Evolutionary conservation across 2,113 vertebrate species (phyloP).

Genomic region (Holacanthus passer): DNA sequence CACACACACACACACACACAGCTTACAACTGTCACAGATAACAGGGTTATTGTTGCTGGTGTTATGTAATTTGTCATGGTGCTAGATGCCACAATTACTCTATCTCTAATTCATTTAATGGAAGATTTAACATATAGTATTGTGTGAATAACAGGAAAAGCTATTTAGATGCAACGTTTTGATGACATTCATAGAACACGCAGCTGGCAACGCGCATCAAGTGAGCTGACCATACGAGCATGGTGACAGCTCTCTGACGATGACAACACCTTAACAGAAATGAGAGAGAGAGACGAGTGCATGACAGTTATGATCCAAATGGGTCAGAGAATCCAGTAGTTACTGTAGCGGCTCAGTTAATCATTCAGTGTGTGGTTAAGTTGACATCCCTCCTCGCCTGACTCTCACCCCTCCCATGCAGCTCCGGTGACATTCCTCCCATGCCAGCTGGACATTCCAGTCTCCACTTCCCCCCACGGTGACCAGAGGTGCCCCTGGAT

Average conservation of each 20-base stretch:
- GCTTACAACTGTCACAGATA: slow-evolving; percentile 5
- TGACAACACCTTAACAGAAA: slow-evolving; percentile 5
- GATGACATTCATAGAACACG: not conserved
- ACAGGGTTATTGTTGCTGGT: not conserved
- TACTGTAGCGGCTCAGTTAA: slow-evolving; percentile 9
- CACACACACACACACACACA: slow-evolving; percentile 8
- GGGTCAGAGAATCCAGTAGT: slow-evolving; percentile 17
- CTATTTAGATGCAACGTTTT: not conserved
- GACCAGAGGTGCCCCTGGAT: slow-evolving; percentile 43
- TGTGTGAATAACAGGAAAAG: not conserved
- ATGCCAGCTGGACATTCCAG: slow-evolving; percentile 74
- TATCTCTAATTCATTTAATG: not conserved
- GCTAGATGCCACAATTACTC: not conserved
- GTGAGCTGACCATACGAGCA: not conserved
- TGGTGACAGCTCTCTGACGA: not conserved
- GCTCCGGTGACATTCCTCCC: slow-evolving; percentile 62
- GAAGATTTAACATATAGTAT: not conserved
- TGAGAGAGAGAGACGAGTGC: not conserved
- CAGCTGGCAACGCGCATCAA: not conserved
- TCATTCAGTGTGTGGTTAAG: slow-evolving; percentile 32
- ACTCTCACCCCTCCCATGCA: slow-evolving; percentile 36
- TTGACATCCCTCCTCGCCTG: slow-evolving; percentile 46
- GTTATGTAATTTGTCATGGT: not conserved
- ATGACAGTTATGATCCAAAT: slow-evolving; percentile 17
- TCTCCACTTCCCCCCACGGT: slow-evolving; percentile 39